Evolutionary conservation across 2,113 vertebrate genomes (phyloP).

Genomic region (Cololabis saira): DNA sequence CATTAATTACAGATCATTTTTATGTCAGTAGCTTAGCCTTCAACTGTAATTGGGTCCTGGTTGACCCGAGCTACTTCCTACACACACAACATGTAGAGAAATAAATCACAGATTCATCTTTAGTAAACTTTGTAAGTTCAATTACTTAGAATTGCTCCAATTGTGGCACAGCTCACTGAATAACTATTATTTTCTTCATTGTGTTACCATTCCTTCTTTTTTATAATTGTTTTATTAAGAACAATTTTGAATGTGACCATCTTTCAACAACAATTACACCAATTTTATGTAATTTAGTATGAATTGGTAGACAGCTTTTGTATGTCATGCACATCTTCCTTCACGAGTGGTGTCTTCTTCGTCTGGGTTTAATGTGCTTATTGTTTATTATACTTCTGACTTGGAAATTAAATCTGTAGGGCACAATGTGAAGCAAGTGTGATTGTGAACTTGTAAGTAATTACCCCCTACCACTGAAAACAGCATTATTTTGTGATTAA

Average conservation of each 20-base stretch:
- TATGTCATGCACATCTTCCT: background rate
- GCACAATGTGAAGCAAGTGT: slow-evolving; percentile 32
- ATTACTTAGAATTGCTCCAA: background rate
- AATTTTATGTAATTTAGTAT: background rate
- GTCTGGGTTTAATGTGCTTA: slow-evolving; percentile 19
- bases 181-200: background rate
- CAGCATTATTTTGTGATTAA: background rate
- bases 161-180: background rate
- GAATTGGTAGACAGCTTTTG: background rate
- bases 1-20: background rate
- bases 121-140: background rate
- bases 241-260: too few species aligned
- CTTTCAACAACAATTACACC: background rate
- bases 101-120: background rate
- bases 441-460: slow-evolving; percentile 22
- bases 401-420: slow-evolving; percentile 41
- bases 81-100: background rate
- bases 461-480: slow-evolving; percentile 10
- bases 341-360: slow-evolving; percentile 19
- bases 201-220: too few species aligned
- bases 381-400: slow-evolving; percentile 22
- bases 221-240: too few species aligned
- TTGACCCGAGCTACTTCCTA: background rate
- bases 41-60: background rate
- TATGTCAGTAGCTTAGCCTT: background rate